A percentile compares a stretch with the other conserved stretches of the same genome.
These are phyloP conservation scores for Limnothrissa miodon DNA, from an alignment of 2,113 vertebrate genomes.

Conservation along the genomic window DNA sequence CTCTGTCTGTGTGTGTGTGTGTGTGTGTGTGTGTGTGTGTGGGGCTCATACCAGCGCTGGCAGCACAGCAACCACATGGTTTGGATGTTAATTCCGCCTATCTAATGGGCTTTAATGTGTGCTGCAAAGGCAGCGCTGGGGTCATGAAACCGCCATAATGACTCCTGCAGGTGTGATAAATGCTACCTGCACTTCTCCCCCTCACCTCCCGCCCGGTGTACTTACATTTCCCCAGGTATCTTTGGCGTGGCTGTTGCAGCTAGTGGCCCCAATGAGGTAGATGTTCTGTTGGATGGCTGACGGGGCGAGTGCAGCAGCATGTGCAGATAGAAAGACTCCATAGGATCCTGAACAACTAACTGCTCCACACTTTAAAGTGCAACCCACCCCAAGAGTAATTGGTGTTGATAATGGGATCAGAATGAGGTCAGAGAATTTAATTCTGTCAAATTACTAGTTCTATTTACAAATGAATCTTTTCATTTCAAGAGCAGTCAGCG, in stretches of 20 bases:
- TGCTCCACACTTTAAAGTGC: not conserved
- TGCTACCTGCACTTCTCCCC: conserved; percentile 39
- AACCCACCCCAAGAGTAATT: not conserved
- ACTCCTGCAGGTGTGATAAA: conserved; percentile 42
- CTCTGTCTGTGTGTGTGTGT: not conserved
- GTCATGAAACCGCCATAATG: conserved; percentile 59
- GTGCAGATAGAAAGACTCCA: not conserved
- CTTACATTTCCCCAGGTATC: not conserved
- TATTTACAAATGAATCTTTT: not conserved
- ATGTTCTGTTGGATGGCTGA: not conserved
- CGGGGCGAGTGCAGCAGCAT: not conserved
- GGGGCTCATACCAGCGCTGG: conserved; percentile 40
- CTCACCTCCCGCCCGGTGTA: conserved; percentile 46
- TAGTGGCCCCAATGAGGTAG: not conserved
- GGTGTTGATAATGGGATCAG: not conserved
- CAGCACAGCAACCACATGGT: conserved; percentile 29
- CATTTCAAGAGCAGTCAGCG: not conserved
- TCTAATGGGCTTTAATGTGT: conserved; percentile 52
- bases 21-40: not conserved
- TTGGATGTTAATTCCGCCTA: conserved; percentile 67
- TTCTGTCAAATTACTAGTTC: not conserved
- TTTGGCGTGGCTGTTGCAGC: not conserved
- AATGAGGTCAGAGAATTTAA: not conserved
- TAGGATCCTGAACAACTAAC: not conserved
- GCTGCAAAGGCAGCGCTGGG: conserved; percentile 62